Evolutionary conservation across 2,797 vertebrate species (phyloP), one percentile per base, ranked within the genome.

Genomic region (Pelobates cultripes): DNA sequence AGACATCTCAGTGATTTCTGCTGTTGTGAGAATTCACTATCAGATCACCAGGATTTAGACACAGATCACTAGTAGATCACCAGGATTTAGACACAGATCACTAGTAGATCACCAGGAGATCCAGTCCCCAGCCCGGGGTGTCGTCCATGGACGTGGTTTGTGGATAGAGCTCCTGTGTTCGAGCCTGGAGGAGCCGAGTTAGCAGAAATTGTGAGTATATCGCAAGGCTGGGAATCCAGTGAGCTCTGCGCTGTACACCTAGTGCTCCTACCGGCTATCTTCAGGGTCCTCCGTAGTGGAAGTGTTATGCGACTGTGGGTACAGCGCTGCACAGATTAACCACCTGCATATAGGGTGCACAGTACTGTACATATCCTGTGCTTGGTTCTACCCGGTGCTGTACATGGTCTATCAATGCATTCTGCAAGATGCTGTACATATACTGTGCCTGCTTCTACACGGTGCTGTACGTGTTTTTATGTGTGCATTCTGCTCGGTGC

Each of bases 141-240:
- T 72, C 44, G 43, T 73, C 68, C 81, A 83, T 83, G 81, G 81
- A 68, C 68, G 70, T 68, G 51, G 4, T 28, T 42, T 3, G 15
- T 13, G 73, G 28, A 63, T 13, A 55, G 2, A 60, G 69, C 9
- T 74, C 42, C 61, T 73, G 15, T 14, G 68, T 12, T 72, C 66
- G 75, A 8, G 3, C 8, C 47, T 10, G 47, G 55, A 42, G 55
- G 13, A 12, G 43, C 43, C 14, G 14, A 6, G 57, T 17, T 15
- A 74, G 53, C 44, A 51, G 17, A 3, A n/a, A 64, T 45, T 64
- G 67, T 70, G 57, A 75, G 71, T 81, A 76, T 9, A 6, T 28
- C 2, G 42, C 68, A 3, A 13, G 5, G 13, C 43, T 4, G 68
- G 44, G 68, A 42, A 41, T 15, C 43, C 66, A 66, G 74, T 66